These are phyloP conservation scores for Chrysemys picta DNA, from an alignment of 2,113 vertebrate species.

Conservation along the genomic window DNA sequence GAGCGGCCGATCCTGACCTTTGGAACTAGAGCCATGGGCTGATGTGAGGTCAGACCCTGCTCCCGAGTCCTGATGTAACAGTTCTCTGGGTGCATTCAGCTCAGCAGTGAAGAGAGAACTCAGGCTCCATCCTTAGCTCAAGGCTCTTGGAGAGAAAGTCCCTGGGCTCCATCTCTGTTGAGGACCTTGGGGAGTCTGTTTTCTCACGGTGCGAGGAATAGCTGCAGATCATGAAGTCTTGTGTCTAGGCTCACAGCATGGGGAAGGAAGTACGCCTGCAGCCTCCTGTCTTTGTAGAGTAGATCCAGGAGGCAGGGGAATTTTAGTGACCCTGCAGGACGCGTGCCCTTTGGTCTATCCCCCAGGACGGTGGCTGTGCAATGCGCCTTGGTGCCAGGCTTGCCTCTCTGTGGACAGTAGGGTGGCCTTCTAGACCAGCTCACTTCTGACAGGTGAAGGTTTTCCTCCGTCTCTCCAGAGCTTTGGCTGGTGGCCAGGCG, in stretches of 20 bases:
- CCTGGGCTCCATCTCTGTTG: not conserved
- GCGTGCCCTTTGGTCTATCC: not conserved
- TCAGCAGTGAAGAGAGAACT: not conserved
- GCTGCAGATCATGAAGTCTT: not conserved
- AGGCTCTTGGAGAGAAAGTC: not conserved
- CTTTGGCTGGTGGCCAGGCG: not conserved
- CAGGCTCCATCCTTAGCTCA: not conserved
- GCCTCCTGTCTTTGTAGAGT: not conserved
- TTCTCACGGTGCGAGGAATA: not conserved
- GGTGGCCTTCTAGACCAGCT: not conserved
- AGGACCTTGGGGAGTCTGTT: not conserved
- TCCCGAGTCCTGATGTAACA: not conserved
- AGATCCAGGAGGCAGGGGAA: not conserved
- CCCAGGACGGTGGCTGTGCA: not conserved
- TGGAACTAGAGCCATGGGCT: not conserved
- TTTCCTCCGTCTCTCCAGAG: not conserved
- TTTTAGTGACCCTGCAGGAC: not conserved
- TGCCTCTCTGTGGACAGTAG: not conserved
- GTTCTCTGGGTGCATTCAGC: not conserved
- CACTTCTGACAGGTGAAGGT: not conserved
- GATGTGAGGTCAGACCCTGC: not conserved
- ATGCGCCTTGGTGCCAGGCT: not conserved
- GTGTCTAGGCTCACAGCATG: not conserved
- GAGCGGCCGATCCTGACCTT: not conserved
- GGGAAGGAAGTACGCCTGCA: not conserved